Percentiles rank a stretch among this genome's conserved stretches.
Conservation (phyloP, 1,140 invertebrate genomes). For the Meteorus sp. region DNA sequence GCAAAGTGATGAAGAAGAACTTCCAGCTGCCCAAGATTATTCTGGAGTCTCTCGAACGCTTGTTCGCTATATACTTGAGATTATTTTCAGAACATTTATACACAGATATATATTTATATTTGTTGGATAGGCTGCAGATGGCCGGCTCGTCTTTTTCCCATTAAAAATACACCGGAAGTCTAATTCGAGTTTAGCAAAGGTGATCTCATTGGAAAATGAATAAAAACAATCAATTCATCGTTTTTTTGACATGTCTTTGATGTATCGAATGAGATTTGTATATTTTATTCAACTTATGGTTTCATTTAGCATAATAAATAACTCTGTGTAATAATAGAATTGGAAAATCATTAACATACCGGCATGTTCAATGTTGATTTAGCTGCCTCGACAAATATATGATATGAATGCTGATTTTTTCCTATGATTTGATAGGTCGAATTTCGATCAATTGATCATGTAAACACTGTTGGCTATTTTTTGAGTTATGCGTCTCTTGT, state of each 20-base stretch:
- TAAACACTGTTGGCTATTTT: constrained; percentile 32
- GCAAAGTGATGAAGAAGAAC: background rate
- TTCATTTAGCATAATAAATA: too few relatives aligned
- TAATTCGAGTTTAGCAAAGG: constrained; percentile 10
- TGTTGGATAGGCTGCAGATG: constrained; percentile 21
- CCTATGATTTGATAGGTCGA: too few relatives aligned
- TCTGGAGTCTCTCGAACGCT: constrained; percentile 4
- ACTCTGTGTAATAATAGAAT: too few relatives aligned
- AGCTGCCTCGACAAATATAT: constrained; percentile 16
- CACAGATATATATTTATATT: background rate
- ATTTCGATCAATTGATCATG: background rate
- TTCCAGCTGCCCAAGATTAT: background rate
- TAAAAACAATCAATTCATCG: background rate
- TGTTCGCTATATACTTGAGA: background rate
- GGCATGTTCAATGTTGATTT: constrained; percentile 42
- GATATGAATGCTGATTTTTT: too few relatives aligned
- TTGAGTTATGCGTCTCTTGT: constrained; percentile 42
- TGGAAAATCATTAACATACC: constrained; percentile 45
- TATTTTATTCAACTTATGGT: background rate
- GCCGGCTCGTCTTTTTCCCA: constrained; percentile 4
- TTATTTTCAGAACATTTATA: constrained; percentile 21
- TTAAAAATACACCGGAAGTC: constrained; percentile 19
- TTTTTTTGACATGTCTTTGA: too few relatives aligned
- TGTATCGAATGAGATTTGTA: too few relatives aligned
- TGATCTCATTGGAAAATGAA: constrained; percentile 6